Evolutionary conservation across 1,140 invertebrate species (phyloP).

Genomic region (Eumeta japonica): DNA sequence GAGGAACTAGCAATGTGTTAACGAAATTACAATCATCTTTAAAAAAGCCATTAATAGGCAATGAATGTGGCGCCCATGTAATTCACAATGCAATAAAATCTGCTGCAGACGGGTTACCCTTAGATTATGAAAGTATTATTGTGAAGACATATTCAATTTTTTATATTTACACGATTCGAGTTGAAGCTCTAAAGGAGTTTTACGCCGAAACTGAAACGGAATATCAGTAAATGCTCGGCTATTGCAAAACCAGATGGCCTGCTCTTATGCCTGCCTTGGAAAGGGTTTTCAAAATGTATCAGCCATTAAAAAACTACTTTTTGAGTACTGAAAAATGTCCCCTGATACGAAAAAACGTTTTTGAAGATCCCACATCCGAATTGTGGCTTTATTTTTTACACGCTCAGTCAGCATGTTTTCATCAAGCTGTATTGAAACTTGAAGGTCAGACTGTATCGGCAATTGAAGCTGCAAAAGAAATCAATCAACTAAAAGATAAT

Average conservation of each 20-base stretch:
- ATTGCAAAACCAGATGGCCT: slow-evolving; percentile 19
- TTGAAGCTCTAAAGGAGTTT: too few species aligned
- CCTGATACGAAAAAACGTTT: slow-evolving; percentile 7
- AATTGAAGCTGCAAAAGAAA: slow-evolving; percentile 22
- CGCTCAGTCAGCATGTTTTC: slow-evolving; percentile 18
- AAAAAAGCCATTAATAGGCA: slow-evolving; percentile 5
- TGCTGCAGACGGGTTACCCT: slow-evolving; percentile 18
- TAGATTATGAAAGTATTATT: slow-evolving; percentile 23
- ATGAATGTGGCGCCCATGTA: slow-evolving; percentile 24
- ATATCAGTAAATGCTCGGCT: slow-evolving; percentile 22
- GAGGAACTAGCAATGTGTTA: too few species aligned
- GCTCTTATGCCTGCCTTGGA: too few species aligned
- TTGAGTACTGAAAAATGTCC: slow-evolving; percentile 22
- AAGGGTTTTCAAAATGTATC: too few species aligned
- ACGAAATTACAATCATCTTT: too few species aligned
- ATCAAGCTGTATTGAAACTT: slow-evolving; percentile 19
- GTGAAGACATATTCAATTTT: slow-evolving; percentile 20
- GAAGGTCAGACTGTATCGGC: slow-evolving; percentile 21
- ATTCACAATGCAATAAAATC: too few species aligned
- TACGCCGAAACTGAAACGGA: slow-evolving; percentile 15
- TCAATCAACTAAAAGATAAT: too few species aligned
- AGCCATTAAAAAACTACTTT: too few species aligned
- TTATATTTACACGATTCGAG: too few species aligned
- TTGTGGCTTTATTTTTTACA: too few species aligned
- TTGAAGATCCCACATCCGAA: too few species aligned